Evolutionary conservation across 2,797 vertebrate genomes (phyloP).

Genomic region (Forpus xanthops): DNA sequence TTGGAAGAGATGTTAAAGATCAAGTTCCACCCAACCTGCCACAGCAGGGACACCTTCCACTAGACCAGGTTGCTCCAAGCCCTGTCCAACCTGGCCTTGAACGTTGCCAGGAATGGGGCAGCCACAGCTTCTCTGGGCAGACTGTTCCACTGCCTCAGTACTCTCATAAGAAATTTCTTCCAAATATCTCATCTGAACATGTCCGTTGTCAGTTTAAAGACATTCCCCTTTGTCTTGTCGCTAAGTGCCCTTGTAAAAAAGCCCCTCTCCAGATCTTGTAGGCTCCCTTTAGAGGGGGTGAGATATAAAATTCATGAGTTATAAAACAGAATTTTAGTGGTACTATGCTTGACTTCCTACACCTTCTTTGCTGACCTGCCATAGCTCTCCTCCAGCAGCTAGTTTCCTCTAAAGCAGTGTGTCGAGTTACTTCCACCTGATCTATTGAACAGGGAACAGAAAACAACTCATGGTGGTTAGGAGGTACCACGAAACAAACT

Average conservation of each 20-base stretch:
- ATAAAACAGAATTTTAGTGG: accelerated
- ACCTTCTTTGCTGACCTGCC: too few relatives aligned
- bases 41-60: not conserved
- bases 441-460: not conserved
- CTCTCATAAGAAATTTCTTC: not conserved
- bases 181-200: not conserved
- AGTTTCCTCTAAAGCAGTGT: accelerated
- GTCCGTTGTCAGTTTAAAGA: not conserved
- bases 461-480: accelerated
- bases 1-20: not conserved
- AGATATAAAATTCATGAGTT: not conserved
- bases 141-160: not conserved
- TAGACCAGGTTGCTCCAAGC: not conserved
- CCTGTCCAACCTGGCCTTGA: not conserved
- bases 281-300: not conserved
- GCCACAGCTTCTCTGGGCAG: not conserved
- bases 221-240: not conserved
- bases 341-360: accelerated
- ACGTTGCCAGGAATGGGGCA: not conserved
- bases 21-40: not conserved
- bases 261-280: not conserved
- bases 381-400: accelerated
- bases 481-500: not conserved
- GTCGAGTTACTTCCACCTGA: not conserved
- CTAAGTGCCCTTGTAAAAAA: not conserved